Base-by-base conservation (phyloP, 2,797 vertebrate genomes). In the Lithobates pipiens region DNA sequence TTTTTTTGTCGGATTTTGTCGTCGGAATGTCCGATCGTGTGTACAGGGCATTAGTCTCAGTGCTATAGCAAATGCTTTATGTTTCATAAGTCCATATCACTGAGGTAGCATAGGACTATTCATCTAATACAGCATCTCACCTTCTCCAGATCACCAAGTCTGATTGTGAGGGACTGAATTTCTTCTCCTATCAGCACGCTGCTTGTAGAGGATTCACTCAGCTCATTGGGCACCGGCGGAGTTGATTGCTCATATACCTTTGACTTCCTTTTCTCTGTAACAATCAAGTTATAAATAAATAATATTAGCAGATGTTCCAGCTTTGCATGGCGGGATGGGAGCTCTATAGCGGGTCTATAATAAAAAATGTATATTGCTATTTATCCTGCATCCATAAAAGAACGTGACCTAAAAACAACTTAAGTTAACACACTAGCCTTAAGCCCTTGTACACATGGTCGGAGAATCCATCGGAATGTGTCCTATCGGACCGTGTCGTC, bases 121-220 rank as follows among this genome's bases (percentile, higher is more conserved):
- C 18, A 16, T 44, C 71, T 44, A 44, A 25, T 42, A 46, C 5
- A 21, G 44, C 10, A 11, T 85, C 89, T 21, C 88, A 97, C 96
- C 92, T 96, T 95, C 78, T 92, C 78, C 76, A 95, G 88, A 72
- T 95, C 92, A 50, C 93, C 93, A 29, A 79, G 44, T 54, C 90
- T 92, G 88, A 95, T 92, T 78, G 91, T 91, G 88, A 94, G 90
- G 0, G 90, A 89, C 84, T 95, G 93, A 83, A 95, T 92, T 72
- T 95, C 93, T 18, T 92, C 89, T 76, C 90, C 92, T 81, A 89
- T 92, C 2, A 95, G 89, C 32, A 92, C 79, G 67, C 54, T 80
- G 0, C 88, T 90, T 10, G 36, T 15, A 73, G 87, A 10, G 0
- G 90, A 78, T 1, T 88, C 91, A 0, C 89, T 82, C 7, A 94